Evolutionary conservation across 1,140 invertebrate species (phyloP), one percentile per base, ranked within the genome.

Genomic region (Cydia splendana): DNA sequence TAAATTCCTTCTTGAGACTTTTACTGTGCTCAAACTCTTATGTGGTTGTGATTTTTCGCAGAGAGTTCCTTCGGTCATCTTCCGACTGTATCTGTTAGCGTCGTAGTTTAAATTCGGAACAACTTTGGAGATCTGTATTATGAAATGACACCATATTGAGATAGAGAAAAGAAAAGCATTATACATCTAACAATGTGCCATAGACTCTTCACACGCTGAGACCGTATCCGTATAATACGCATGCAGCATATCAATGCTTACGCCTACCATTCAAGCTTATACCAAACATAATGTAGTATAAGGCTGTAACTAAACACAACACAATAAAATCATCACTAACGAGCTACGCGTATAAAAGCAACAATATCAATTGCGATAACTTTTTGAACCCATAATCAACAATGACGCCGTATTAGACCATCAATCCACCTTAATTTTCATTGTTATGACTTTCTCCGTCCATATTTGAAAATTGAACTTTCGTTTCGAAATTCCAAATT

Each of bases 401-500:
- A 71, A 45, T 38, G 81, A 77, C 57, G 51, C 38, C 77, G 73
- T 74, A 65, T 74, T 78, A 76, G 75, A 75, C 20, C 75, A 30
- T 76, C 75, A 79, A 79, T 79, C 75, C 75, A 75, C 48, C 62
- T 75, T 79, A 76, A 79, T 76, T 79, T 79, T 45, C 2, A 76
- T 79, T 79, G 78, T 79, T 74, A 24, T 67, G 28, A 79, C 75
- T 79, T 79, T 78, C 77, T 75, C 77, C 38, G 10, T 38, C 77
- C 77, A 77, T 77, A 77, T 77, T 75, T 77, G 77, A 77, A 77
- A 77, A 77, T 75, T 38, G 62, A 75, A 67, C 77, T 77, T 77
- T 77, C 77, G 51, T 57, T 71, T 71, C 67, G 67, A 71, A 71
- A 71, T 71, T 42, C 65, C 67, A 71, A 71, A 71, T 71, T 71